Evolutionary conservation across 1,140 invertebrate genomes (phyloP).

Genomic region (Choristoneura fumiferana): DNA sequence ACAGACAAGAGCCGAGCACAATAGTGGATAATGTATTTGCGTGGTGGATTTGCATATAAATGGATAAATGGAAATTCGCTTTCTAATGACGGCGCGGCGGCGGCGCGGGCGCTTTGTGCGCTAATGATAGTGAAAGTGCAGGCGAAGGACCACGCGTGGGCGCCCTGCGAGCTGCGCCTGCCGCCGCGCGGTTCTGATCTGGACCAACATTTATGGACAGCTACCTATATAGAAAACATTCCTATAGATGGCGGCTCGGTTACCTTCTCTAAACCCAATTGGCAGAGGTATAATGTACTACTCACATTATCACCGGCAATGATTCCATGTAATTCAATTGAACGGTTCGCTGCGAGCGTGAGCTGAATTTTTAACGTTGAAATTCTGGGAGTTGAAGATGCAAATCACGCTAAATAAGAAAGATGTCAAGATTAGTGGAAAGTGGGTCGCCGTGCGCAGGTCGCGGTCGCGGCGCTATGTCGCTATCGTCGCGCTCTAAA

Average conservation of each 20-base stretch:
- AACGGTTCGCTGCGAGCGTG: too few relatives aligned
- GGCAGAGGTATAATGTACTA: too few relatives aligned
- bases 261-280: too few relatives aligned
- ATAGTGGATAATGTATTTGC: slow-evolving; percentile 38
- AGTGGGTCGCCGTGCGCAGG: neutral
- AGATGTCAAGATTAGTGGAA: neutral
- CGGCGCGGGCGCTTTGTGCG: slow-evolving; percentile 32
- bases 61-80: slow-evolving; percentile 55
- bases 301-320: too few relatives aligned
- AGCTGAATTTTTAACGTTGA: too few relatives aligned
- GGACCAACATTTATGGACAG: too few relatives aligned
- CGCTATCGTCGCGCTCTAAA: slow-evolving; percentile 4
- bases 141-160: slow-evolving; percentile 24
- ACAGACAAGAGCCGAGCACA: slow-evolving; percentile 21
- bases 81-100: slow-evolving; percentile 59
- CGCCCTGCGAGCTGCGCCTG: slow-evolving; percentile 15
- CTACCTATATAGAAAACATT: too few relatives aligned
- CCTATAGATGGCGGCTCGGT: too few relatives aligned
- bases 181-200: neutral
- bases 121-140: slow-evolving; percentile 54
- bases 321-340: too few relatives aligned
- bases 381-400: too few relatives aligned
- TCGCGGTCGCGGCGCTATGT: neutral
- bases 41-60: slow-evolving; percentile 53
- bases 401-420: too few relatives aligned